A percentile compares a stretch with the other conserved stretches of the same genome.
Evolutionary conservation across 92 coral and sea anemone genomes (phyloP).

Genomic region (Bergia puertoricense): DNA sequence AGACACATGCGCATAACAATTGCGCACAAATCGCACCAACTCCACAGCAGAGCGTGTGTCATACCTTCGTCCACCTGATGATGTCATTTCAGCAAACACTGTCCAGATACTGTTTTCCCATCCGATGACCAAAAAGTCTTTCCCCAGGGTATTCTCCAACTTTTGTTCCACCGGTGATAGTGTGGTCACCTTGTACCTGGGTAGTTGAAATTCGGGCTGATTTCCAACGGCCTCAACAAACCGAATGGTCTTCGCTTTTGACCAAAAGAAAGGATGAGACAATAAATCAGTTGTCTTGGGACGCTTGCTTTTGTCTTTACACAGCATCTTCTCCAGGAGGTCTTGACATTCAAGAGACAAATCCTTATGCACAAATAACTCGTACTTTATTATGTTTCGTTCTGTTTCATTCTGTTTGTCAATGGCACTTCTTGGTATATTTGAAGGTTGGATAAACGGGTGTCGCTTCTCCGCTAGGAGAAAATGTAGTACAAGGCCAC

Average conservation of each 20-base stretch:
- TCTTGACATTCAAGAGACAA: slow-evolving; percentile 37
- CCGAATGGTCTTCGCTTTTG: slow-evolving; percentile 12
- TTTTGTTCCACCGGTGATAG: not conserved
- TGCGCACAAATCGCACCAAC: slow-evolving; percentile 24
- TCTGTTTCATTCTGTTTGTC: slow-evolving; percentile 36
- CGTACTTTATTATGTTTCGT: slow-evolving; percentile 22
- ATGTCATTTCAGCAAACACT: slow-evolving; percentile 32
- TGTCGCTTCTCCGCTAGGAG: slow-evolving; percentile 43
- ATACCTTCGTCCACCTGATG: not conserved
- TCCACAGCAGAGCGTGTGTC: slow-evolving; percentile 10
- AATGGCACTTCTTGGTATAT: not conserved
- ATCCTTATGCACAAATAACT: not conserved
- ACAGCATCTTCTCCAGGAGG: slow-evolving; percentile 34
- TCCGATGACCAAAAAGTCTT: not conserved
- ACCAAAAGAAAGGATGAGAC: slow-evolving; percentile 27
- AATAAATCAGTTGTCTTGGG: slow-evolving; percentile 31
- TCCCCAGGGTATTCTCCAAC: slow-evolving; percentile 21
- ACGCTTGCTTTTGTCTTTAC: slow-evolving; percentile 22
- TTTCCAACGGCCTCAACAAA: slow-evolving; percentile 48
- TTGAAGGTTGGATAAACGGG: slow-evolving; percentile 41
- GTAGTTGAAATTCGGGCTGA: slow-evolving; percentile 39
- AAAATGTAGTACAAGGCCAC: not conserved
- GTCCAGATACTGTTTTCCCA: slow-evolving; percentile 7
- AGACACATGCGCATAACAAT: slow-evolving; percentile 12
- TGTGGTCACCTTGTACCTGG: not conserved